Evolutionary conservation across 2,113 vertebrate genomes (phyloP).

Genomic region (Hassar affinis): DNA sequence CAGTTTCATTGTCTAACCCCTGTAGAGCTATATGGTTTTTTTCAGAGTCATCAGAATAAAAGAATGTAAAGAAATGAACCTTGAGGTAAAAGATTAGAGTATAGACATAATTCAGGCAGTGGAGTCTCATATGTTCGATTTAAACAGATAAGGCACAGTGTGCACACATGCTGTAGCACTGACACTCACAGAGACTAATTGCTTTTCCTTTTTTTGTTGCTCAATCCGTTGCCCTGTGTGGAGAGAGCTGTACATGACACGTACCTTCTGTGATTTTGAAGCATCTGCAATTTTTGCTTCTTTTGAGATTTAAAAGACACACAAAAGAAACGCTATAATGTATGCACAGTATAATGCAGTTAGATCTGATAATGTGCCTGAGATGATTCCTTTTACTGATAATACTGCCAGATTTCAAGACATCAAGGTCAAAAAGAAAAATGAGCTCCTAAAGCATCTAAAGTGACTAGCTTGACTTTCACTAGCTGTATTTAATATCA

Average conservation of each 20-base stretch:
- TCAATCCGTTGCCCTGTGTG: background rate
- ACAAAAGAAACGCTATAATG: background rate
- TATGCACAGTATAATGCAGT: background rate
- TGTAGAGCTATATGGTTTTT: background rate
- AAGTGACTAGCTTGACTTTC: conserved; percentile 4
- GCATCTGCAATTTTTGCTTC: background rate
- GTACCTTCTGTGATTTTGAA: background rate
- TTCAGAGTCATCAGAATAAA: background rate
- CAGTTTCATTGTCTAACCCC: too few species aligned
- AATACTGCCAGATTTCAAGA: background rate
- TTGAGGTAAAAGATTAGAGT: conserved; percentile 1
- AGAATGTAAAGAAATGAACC: background rate
- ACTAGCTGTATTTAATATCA: background rate
- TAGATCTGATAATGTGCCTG: background rate
- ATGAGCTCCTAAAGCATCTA: background rate
- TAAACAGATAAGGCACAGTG: conserved; percentile 37
- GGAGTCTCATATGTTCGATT: background rate
- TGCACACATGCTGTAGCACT: conserved; percentile 40
- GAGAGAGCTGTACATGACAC: background rate
- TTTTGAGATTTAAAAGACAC: background rate
- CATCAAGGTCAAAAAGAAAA: background rate
- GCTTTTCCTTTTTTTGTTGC: conserved; percentile 38
- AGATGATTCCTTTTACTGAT: background rate
- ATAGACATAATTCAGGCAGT: background rate
- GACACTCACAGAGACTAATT: conserved; percentile 53